Percentiles rank a stretch among this genome's conserved stretches.
phyloP scores from a whole-genome alignment of 2,888 invertebrate genomes.

The Carcina quercana region DNA sequence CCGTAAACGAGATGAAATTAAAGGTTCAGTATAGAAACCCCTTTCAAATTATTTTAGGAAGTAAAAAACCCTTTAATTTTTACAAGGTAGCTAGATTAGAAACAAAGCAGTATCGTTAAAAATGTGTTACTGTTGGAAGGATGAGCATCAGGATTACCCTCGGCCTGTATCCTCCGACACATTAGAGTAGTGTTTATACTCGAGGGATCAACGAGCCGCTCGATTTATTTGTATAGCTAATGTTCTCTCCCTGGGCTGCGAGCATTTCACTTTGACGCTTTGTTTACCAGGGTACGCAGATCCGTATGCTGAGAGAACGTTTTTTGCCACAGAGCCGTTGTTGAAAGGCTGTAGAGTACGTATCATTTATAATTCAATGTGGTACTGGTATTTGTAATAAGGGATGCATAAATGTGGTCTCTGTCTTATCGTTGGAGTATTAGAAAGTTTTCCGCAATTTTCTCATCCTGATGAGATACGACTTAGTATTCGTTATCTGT shows the following conservation, averaged over 20 bases:
- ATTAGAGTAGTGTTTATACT: conserved; percentile 4
- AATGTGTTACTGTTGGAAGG: too few species aligned
- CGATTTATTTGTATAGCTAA: conserved; percentile 5
- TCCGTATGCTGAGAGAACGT: not conserved
- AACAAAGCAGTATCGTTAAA: too few species aligned
- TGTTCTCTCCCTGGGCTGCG: not conserved
- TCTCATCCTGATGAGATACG: too few species aligned
- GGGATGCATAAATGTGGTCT: not conserved
- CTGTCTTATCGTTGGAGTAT: not conserved
- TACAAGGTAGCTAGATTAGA: too few species aligned
- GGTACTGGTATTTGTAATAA: not conserved
- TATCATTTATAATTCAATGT: not conserved
- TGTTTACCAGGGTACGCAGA: not conserved
- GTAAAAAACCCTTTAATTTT: too few species aligned
- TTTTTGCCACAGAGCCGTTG: not conserved
- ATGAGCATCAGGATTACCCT: too few species aligned
- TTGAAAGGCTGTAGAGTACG: not conserved
- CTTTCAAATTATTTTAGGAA: too few species aligned
- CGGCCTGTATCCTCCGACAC: not conserved
- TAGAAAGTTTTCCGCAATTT: too few species aligned
- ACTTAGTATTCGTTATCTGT: too few species aligned
- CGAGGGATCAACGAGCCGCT: conserved; percentile 3
- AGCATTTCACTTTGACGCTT: not conserved
- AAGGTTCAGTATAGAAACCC: too few species aligned
- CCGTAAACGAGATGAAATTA: too few species aligned